These are phyloP conservation scores for Paradoxurus hermaphroditus DNA, from an alignment of 2,113 vertebrate species.

Conservation along the genomic window DNA sequence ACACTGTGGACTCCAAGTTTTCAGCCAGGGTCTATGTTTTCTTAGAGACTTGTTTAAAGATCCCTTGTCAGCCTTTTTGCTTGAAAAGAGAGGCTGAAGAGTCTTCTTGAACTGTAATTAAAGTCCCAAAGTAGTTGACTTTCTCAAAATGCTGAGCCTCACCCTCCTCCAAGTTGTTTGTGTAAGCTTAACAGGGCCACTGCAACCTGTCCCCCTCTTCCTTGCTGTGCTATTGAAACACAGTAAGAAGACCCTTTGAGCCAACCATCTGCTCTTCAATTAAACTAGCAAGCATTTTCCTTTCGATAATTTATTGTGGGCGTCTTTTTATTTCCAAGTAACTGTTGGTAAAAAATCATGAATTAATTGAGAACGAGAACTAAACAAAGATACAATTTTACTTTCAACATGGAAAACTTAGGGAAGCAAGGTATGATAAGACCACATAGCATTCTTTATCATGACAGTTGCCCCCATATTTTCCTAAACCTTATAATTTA, in stretches of 20 bases:
- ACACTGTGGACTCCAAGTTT: not conserved
- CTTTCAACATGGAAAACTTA: slow-evolving; percentile 55
- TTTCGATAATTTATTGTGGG: slow-evolving; percentile 76
- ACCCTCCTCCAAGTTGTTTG: slow-evolving; percentile 67
- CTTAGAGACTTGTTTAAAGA: slow-evolving; percentile 33
- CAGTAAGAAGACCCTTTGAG: slow-evolving; percentile 77
- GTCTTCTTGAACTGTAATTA: slow-evolving; percentile 42
- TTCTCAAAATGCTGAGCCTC: slow-evolving; percentile 28
- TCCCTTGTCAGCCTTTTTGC: not conserved
- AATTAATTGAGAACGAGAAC: slow-evolving; percentile 74
- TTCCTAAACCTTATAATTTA: slow-evolving; percentile 50
- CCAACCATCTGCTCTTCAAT: slow-evolving; percentile 79
- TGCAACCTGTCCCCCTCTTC: slow-evolving; percentile 71
- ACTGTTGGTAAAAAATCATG: slow-evolving; percentile 72
- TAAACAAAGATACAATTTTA: slow-evolving; percentile 54
- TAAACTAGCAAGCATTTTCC: slow-evolving; percentile 73
- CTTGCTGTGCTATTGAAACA: slow-evolving; percentile 75
- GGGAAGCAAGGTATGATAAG: slow-evolving; percentile 38
- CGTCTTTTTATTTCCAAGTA: slow-evolving; percentile 78
- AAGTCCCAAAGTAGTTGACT: slow-evolving; percentile 50
- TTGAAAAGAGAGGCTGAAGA: slow-evolving; percentile 6
- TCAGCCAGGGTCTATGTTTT: not conserved
- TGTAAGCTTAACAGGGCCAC: slow-evolving; percentile 61
- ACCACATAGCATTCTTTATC: not conserved
- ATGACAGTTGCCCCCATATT: not conserved